These are phyloP conservation scores for Rhagoletis pomonella DNA, from an alignment of 1,140 invertebrate species.

Conservation along the genomic window DNA sequence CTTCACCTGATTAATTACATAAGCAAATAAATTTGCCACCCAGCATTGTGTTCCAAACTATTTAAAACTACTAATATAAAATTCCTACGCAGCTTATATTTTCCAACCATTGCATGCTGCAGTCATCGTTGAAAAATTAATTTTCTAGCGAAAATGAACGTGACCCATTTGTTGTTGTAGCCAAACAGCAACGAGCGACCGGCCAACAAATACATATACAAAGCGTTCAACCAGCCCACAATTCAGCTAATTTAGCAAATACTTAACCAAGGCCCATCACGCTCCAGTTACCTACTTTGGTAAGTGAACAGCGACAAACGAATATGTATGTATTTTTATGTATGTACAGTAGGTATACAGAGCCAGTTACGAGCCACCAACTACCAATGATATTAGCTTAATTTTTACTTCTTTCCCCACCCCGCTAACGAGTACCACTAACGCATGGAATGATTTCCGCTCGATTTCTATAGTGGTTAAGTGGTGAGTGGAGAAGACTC, in stretches of 20 bases:
- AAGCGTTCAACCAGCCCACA: conserved; percentile 9
- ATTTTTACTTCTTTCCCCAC: neutral
- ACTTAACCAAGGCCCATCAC: conserved; percentile 26
- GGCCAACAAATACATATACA: neutral
- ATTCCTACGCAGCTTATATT: neutral
- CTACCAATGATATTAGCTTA: conserved; percentile 40
- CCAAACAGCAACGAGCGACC: neutral
- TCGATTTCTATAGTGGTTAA: neutral
- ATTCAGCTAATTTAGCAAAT: conserved; percentile 48
- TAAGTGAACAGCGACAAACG: neutral
- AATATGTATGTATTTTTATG: neutral
- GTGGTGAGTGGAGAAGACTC: neutral
- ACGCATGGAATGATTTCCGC: neutral
- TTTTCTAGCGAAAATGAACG: conserved; percentile 41
- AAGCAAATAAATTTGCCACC: too few species aligned
- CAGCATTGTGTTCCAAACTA: neutral
- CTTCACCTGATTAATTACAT: too few species aligned
- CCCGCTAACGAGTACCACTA: too few species aligned
- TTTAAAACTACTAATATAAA: neutral
- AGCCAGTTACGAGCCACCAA: neutral
- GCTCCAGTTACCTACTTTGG: conserved; percentile 34
- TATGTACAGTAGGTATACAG: neutral
- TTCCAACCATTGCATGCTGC: neutral
- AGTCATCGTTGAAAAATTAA: conserved; percentile 42
- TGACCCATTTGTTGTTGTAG: conserved; percentile 19